Evolutionary conservation across 2,888 invertebrate genomes (phyloP), one percentile per base, ranked within the genome.

Genomic region (Agrochola circellaris): DNA sequence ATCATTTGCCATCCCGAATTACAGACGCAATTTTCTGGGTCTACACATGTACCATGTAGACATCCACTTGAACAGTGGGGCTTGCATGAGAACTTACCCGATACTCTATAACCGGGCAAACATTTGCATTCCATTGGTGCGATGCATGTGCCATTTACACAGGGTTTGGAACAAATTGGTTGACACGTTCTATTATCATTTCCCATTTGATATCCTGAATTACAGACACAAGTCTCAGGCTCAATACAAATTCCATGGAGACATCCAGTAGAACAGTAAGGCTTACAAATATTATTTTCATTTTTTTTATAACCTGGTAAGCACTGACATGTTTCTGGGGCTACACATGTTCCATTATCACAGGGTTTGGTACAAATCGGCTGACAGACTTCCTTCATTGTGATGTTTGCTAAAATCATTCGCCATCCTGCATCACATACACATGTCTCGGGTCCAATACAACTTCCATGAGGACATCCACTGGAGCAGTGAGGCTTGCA

Each of bases 191-290:
- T 79, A 15, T 61, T 76, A 30, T 56, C 48, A 51, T 48, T 73
- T 62, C 23, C 34, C 13, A 73, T 45, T 64, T 64, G 26, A 34
- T 45, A 75, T 23, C 66, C 79, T 48, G 20, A 34, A 15, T 75
- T 23, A 58, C 86, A 86, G 1, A 26, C n/a, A 38, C 86, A 86
- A 1, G 42, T 79, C 2, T 85, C 85, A 38, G 80, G 84, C 0
- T 7, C 65, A 30, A 85, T 13, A 45, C 85, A 86, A 13, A 3
- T 81, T 0, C 85, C 85, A 48, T 81, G 56, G 0, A 17, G 7
- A 69, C 85, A 85, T 13, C 75, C 75, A 23, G 6, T 71, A 0
- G 83, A 75, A 23, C 85, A 83, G 20, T 75, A n/a, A 20, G 81
- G 7, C 38, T 34, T 34, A 34, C 34, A 34, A 34, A 34, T 34